These are phyloP conservation scores for Watsonalla binaria DNA, from an alignment of 2,888 invertebrate genomes.

Conservation along the genomic window DNA sequence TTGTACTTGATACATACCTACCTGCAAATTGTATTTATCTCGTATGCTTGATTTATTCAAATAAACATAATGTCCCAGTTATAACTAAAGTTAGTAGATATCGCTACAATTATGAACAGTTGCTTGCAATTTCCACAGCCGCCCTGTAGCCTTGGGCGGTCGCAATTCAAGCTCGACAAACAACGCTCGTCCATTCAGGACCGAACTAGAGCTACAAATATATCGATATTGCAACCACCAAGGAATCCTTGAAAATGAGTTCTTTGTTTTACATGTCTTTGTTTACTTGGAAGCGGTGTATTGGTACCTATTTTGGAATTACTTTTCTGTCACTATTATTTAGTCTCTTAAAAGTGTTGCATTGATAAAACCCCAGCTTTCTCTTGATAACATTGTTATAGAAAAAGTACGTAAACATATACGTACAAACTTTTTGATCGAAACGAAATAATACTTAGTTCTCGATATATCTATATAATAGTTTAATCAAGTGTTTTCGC, in stretches of 20 bases:
- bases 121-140: constrained; percentile 21
- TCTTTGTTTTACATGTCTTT: constrained; percentile 50
- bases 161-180: constrained; percentile 50
- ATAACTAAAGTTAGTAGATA: not conserved
- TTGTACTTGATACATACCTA: no score
- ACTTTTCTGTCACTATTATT: not conserved
- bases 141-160: constrained; percentile 42
- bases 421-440: no score
- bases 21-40: no score
- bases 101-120: constrained; percentile 16
- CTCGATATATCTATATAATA: no score
- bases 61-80: no score
- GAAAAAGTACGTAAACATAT: no score
- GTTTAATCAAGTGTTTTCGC: no score
- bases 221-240: constrained; percentile 44
- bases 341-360: not conserved
- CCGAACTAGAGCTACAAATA: constrained; percentile 30
- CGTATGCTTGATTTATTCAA: no score
- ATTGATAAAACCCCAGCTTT: no score
- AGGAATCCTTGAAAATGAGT: constrained; percentile 45
- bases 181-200: constrained; percentile 26
- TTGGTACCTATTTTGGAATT: not conserved
- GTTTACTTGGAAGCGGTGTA: constrained; percentile 22
- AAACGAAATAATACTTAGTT: no score
- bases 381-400: no score